A percentile compares a stretch with the other conserved stretches of the same genome.
Conservation (phyloP, 2,888 invertebrate species). For the Caprella mutica region DNA sequence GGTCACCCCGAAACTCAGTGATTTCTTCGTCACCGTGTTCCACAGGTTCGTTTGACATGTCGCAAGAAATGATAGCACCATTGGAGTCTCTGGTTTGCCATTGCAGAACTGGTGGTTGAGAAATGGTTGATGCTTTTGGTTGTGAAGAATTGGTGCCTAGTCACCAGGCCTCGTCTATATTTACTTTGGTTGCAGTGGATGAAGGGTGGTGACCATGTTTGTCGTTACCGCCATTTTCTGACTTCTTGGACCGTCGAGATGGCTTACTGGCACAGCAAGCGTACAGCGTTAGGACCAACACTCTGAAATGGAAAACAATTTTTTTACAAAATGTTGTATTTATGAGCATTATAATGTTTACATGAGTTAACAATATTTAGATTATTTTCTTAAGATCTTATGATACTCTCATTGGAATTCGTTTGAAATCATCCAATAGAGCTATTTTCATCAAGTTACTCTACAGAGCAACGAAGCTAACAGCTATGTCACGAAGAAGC, state of each 20-base stretch:
- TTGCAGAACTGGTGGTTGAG: constrained; percentile 9
- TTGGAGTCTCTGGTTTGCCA: constrained; percentile 26
- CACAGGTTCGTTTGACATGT: constrained; percentile 7
- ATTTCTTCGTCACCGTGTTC: not conserved
- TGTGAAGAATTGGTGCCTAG: constrained; percentile 21
- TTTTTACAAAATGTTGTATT: too few relatives aligned
- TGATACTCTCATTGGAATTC: too few relatives aligned
- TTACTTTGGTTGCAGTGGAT: constrained; percentile 22
- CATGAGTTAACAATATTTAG: too few relatives aligned
- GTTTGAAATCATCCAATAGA: too few relatives aligned
- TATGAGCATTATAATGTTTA: too few relatives aligned
- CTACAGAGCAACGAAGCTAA: too few relatives aligned
- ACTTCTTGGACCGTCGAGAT: constrained; percentile 7
- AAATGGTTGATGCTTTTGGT: too few relatives aligned
- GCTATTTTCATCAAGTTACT: too few relatives aligned
- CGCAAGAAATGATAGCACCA: constrained; percentile 25
- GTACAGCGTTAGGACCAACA: constrained; percentile 25
- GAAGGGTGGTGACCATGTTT: constrained; percentile 7
- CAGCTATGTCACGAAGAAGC: too few relatives aligned
- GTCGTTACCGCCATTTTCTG: not conserved
- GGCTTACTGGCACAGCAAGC: constrained; percentile 11
- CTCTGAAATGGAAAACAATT: too few relatives aligned
- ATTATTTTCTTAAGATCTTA: too few relatives aligned
- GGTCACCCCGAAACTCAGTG: not conserved
- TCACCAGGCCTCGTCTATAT: constrained; percentile 31